Percentiles rank a stretch among this genome's conserved stretches.
Evolutionary conservation across 2,113 vertebrate genomes (phyloP).

Genomic region (Amblyornis subalaris): DNA sequence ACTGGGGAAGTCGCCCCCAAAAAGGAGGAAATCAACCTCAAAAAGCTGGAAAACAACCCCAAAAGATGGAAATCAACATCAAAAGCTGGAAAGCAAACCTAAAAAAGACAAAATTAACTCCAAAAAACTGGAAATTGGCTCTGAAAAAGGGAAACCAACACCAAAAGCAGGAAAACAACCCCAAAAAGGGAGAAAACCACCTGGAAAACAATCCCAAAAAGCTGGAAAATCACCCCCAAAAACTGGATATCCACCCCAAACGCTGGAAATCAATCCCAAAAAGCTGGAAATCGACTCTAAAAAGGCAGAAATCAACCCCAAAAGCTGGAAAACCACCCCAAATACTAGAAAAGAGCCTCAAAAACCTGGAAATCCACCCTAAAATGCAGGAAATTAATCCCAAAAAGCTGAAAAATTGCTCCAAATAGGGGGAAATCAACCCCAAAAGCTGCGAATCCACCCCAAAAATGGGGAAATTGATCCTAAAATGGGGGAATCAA

Average conservation of each 20-base stretch:
- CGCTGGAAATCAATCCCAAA: fast-evolving
- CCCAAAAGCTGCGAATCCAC: background rate
- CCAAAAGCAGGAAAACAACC: background rate
- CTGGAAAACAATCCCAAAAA: background rate
- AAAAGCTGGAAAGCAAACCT: background rate
- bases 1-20: background rate
- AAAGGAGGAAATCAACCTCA: background rate
- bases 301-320: too few species aligned
- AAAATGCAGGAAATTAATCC: too few species aligned
- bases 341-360: fast-evolving
- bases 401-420: background rate
- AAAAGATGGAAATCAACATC: fast-evolving
- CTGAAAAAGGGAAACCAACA: too few species aligned
- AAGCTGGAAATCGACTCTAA: background rate
- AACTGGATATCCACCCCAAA: fast-evolving
- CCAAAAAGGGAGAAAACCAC: too few species aligned
- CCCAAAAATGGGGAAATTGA: too few species aligned
- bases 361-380: too few species aligned
- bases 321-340: too few species aligned
- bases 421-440: too few species aligned
- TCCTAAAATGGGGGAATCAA: too few species aligned
- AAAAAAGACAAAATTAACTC: too few species aligned
- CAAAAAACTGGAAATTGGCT: background rate
- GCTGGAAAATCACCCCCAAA: too few species aligned
- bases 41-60: background rate